Base-by-base conservation (phyloP, 2,113 vertebrate genomes). In the Pelusios castaneus region DNA sequence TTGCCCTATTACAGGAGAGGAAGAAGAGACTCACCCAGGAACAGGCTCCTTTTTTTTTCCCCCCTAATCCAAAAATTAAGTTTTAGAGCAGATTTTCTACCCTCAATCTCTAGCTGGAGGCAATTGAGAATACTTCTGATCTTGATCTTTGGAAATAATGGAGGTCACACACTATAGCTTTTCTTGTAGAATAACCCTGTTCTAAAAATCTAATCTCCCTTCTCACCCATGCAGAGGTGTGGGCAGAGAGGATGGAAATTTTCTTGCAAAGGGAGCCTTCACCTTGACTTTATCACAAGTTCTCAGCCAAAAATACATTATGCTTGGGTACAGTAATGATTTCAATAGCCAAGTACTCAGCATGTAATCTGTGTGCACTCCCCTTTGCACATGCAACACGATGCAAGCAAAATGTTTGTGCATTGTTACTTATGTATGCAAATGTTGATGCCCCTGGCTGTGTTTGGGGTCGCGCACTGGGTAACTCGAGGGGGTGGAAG, bases 81-180 rank as follows among this genome's bases (percentile, higher is more conserved):
- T 2, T 51, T 0, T 60, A 25, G 43, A 27, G 75, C 73, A 6
- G 63, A 8, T 3, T 96, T 93, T 47, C 83, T 17, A 34, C 2
- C 52, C 82, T 47, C 76, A 13, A 75, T 88, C 96, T 95, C 95
- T 87, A 91, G 94, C 67, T 94, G 96, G 96, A 95, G 89, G 96
- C 91, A 96, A 91, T 87, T 67, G 24, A 91, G 93, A 95, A 93
- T 2, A 55, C 73, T 82, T 90, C 25, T 0, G 85, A 75, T 22
- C 2, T 4, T 24, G 25, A 81, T 7, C 63, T 43, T 49, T 2
- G 1, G 51, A 56, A 45, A 0, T 34, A 11, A 67, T 3, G 9
- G 10, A 11, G 56, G 0, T 10, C 0, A 3, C 17, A 54, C 31
- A 43, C 21, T 0, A n/a, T 27, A 5, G 41, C 2, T 54, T 19